Conservation (phyloP, 2,888 invertebrate genomes). For the Siphonodentalium dalli region DNA sequence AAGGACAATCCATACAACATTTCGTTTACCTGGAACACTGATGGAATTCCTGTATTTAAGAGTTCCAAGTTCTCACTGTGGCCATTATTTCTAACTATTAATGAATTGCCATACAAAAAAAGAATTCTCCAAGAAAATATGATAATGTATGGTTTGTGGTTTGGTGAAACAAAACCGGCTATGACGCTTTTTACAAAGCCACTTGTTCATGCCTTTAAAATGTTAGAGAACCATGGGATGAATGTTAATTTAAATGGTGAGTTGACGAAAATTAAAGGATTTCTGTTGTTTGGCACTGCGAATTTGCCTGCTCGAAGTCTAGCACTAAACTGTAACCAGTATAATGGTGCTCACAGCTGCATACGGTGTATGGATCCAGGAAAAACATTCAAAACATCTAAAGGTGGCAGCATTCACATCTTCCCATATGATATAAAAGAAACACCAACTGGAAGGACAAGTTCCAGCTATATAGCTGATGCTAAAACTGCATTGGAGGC, state of each 20-base stretch:
- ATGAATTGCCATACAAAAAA: slow-evolving; percentile 15
- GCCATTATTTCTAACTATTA: slow-evolving; percentile 20
- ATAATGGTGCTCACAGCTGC: slow-evolving; percentile 29
- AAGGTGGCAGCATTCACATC: slow-evolving; percentile 18
- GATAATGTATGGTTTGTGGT: slow-evolving; percentile 23
- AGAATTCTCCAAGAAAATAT: slow-evolving; percentile 18
- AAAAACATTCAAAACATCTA: slow-evolving; percentile 21
- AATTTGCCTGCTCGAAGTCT: slow-evolving; percentile 32
- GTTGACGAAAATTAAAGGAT: background rate
- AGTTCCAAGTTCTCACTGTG: slow-evolving; percentile 24
- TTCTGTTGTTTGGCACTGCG: slow-evolving; percentile 28
- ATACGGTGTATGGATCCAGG: slow-evolving; percentile 22
- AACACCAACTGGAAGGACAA: slow-evolving; percentile 6
- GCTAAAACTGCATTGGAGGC: slow-evolving; percentile 8
- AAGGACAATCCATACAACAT: slow-evolving; percentile 10
- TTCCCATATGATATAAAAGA: slow-evolving; percentile 21
- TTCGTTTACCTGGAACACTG: slow-evolving; percentile 19
- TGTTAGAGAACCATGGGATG: slow-evolving; percentile 17
- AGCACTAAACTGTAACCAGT: slow-evolving; percentile 24
- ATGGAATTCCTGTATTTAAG: slow-evolving; percentile 25
- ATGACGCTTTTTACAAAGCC: slow-evolving; percentile 19
- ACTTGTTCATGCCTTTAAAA: slow-evolving; percentile 3
- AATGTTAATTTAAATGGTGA: background rate
- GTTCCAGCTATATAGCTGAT: slow-evolving; percentile 7
- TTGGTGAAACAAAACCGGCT: slow-evolving; percentile 19